A percentile compares a stretch with the other conserved stretches of the same genome.
Evolutionary conservation across 2,888 invertebrate species (phyloP).

Genomic region (Caenorhabditis sp.): DNA sequence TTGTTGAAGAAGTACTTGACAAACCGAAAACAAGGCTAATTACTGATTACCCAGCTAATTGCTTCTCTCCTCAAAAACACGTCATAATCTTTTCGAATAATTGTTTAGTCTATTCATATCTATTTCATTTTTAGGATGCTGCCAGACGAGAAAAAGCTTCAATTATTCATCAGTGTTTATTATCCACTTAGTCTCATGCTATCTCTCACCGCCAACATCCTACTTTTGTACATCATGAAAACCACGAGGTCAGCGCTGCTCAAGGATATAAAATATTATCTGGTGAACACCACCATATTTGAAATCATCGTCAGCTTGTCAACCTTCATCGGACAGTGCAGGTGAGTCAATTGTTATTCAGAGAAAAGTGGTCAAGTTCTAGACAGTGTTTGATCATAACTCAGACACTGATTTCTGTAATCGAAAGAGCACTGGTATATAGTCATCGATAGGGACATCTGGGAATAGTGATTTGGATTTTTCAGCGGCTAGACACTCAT

Average conservation of each 20-base stretch:
- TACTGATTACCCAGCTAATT: neutral
- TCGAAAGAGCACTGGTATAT: no score
- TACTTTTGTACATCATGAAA: conserved; percentile 40
- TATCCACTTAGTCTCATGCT: conserved; percentile 35
- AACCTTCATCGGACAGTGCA: conserved; percentile 54
- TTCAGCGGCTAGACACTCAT: no score
- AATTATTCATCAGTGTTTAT: conserved; percentile 32
- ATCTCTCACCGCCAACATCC: conserved; percentile 16
- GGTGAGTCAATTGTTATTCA: conserved; percentile 12
- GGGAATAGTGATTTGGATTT: no score
- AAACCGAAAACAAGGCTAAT: conserved; percentile 19
- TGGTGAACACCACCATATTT: conserved; percentile 47
- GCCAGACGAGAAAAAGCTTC: conserved; percentile 17
- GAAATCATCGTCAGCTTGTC: conserved; percentile 43
- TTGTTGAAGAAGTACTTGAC: neutral
- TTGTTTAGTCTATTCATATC: neutral
- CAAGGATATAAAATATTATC: conserved; percentile 48
- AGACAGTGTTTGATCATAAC: no score
- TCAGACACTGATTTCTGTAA: no score
- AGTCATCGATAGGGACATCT: no score
- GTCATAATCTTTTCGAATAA: neutral
- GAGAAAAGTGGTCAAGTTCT: no score
- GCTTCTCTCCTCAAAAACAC: neutral
- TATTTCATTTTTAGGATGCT: conserved; percentile 35
- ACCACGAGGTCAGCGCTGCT: conserved; percentile 44